Evolutionary conservation across 1,140 invertebrate species (phyloP), one percentile per base, ranked within the genome.

Genomic region (Physella acuta): DNA sequence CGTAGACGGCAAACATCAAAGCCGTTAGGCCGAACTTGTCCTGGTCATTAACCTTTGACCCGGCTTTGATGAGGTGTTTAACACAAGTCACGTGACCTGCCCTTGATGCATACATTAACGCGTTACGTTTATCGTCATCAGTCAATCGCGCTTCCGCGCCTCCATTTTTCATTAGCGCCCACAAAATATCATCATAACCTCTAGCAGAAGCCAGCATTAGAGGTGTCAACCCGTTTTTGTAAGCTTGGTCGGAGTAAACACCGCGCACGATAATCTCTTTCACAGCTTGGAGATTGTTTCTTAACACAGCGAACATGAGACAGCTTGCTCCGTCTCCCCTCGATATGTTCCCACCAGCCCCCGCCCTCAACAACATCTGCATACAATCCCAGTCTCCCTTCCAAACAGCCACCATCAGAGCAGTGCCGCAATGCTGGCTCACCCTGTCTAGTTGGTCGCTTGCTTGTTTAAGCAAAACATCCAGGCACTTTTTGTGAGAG

Each of bases 1-100:
- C 5, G 16, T 58, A 34, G 14, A 58, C 56, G 3, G 56, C 56
- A 5, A 58, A 34, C 56, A 58, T 58, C 56, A 58, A 20, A 30
- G 33, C 56, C 16, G 33, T 58, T 20, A 34, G 33, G 20, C 56
- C 56, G 3, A 58, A 3, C 17, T 20, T 58, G 30, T 58, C 56
- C 4, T 20, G 30, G 1, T 34, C 30, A n/a, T 58, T 34, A 30
- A 58, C 4, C 33, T 34, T 58, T n/a, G 56, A 3, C 30, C 56
- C 56, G 5, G 56, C 56, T 58, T 34, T 58, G 3, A 58, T 58
- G 2, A 58, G 30, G 3, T n/a, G 14, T n/a, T 58, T 30, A 5
- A 58, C 16, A 17, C 56, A 58, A 20, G 33, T 33, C 17, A 33
- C n/a, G 26, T 58, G 33, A 20, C 36, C 56, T 34, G 33, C 36